These are phyloP conservation scores for Ginglymostoma cirratum DNA, from an alignment of 2,113 vertebrate species.

Conservation along the genomic window DNA sequence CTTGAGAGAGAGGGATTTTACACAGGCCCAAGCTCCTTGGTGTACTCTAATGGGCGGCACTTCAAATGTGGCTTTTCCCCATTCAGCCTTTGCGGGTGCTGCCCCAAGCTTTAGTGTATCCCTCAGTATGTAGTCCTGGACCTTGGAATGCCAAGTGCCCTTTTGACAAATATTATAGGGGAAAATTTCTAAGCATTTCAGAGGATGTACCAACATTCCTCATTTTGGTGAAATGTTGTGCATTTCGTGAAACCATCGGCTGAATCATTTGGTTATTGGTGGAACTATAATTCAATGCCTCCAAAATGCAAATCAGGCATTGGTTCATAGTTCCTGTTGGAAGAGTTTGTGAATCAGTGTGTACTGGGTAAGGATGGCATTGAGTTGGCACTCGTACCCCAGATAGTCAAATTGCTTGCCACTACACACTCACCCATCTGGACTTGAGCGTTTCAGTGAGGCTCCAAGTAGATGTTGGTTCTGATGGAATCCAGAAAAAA, in stretches of 20 bases:
- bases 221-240: no score
- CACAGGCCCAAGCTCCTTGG: no score
- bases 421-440: neutral
- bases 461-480: neutral
- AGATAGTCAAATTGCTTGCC: neutral
- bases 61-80: no score
- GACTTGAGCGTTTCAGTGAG: neutral
- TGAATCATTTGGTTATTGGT: neutral
- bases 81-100: no score
- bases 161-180: neutral
- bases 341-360: neutral
- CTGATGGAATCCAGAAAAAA: neutral
- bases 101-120: no score
- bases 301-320: neutral
- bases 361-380: neutral
- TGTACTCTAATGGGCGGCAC: no score
- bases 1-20: no score
- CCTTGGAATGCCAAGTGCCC: neutral
- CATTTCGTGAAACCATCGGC: neutral
- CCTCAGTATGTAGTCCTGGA: no score
- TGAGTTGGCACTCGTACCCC: neutral
- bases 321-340: neutral
- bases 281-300: neutral
- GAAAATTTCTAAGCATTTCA: neutral
- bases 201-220: neutral